Base-by-base conservation (phyloP, 1,140 invertebrate species). In the Apis dorsata region DNA sequence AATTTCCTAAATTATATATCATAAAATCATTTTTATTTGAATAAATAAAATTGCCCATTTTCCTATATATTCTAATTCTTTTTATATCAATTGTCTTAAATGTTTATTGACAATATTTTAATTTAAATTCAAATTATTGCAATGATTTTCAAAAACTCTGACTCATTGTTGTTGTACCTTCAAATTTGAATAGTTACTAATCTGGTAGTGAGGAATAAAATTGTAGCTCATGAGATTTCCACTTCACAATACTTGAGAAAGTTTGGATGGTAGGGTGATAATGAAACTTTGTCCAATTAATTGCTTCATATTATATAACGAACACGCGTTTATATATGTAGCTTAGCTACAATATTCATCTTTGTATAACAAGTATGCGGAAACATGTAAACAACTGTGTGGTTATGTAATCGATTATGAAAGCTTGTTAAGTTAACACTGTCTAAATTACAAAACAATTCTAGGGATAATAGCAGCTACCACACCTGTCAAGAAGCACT, bases 381-480 rank as follows among this genome's bases (percentile, higher is more conserved):
- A 70, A 70, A 59, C 34, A 44, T 71, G 66, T 79, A 79, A 79
- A 79, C 76, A 78, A 59, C 65, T 17, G n/a, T 62, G 78, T 24
- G 57, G 68, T 69, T 51, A 62, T 7, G 49, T 79, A 79, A 72
- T 79, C 68, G 78, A 71, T 79, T 79, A 79, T 79, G 57, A 79
- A 79, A 79, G 78, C 78, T 62, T 79, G 78, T 79, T 69, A 53
- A 68, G 9, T 71, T 72, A 60, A 51, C 65, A 62, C 55, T 19
- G 28, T 62, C 68, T 79, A 69, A 59, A 79, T 71, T 72, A 79
- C 78, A 72, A 79, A 79, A 79, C 78, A 72, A 12, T 72, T 28
- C 19, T 57, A 53, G 2, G 12, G 68, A 70, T 71, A 24, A 79
- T 51, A 51, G 34, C 68, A 53, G 24, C 34, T 51, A 51, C 19